phyloP scores from a whole-genome alignment of 2,113 vertebrate species.

The Gopherus evgoodei region DNA sequence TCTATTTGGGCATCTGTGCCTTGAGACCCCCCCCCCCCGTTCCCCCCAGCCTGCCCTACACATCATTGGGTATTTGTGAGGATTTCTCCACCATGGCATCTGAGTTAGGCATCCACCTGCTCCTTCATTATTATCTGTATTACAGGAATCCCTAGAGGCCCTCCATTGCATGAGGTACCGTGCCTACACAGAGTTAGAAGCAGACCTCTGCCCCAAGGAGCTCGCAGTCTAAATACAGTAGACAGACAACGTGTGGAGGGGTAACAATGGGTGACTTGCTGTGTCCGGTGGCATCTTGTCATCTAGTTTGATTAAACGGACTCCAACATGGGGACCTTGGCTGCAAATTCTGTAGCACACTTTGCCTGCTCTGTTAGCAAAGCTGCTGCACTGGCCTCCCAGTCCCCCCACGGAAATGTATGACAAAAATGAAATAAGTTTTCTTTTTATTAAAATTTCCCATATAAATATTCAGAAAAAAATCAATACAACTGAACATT shows the following conservation, averaged over 20 bases:
- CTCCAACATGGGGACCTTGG: neutral
- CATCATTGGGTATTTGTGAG: accelerated
- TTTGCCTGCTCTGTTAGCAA: neutral
- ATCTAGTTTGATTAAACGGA: neutral
- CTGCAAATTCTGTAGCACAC: neutral
- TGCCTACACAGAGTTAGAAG: neutral
- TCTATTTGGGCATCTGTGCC: accelerated
- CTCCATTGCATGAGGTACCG: neutral
- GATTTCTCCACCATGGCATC: neutral
- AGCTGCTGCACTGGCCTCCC: neutral
- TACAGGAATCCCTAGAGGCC: neutral
- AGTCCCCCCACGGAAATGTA: neutral
- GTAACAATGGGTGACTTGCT: neutral
- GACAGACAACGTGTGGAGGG: neutral
- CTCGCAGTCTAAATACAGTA: neutral
- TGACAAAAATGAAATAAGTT: neutral
- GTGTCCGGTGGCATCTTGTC: neutral
- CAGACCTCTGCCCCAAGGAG: neutral
- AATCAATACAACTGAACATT: neutral
- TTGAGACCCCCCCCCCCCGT: neutral
- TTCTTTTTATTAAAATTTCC: neutral
- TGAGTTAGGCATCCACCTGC: accelerated
- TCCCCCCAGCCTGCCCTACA: neutral
- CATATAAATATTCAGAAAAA: neutral
- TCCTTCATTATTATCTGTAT: neutral